Evolutionary conservation across 2,113 vertebrate species (phyloP).

Genomic region (Channa argus): DNA sequence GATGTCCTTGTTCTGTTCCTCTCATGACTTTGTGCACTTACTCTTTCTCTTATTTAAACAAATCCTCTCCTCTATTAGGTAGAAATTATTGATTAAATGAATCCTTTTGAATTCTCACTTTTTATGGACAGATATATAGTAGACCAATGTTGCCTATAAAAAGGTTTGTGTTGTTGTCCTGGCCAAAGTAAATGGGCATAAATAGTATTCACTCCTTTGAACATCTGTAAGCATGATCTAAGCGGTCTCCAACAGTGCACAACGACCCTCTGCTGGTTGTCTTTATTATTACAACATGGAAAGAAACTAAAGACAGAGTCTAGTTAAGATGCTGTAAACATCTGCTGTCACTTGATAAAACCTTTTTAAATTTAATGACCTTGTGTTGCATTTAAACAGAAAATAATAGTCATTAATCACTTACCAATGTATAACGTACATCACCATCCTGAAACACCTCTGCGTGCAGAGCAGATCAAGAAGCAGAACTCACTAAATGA

Average conservation of each 20-base stretch:
- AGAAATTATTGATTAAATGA: background rate
- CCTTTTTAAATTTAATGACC: background rate
- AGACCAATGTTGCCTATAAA: background rate
- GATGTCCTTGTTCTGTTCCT: background rate
- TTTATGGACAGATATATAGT: background rate
- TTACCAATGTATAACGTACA: too few species aligned
- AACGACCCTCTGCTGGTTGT: constrained; percentile 58
- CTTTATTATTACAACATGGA: constrained; percentile 48
- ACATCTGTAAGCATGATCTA: constrained; percentile 3
- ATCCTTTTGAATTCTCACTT: background rate
- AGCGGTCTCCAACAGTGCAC: constrained; percentile 33
- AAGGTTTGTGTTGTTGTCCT: background rate
- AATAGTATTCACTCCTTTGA: background rate
- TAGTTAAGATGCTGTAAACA: background rate
- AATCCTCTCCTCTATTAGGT: background rate
- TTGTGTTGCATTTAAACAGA: too few species aligned
- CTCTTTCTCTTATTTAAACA: background rate
- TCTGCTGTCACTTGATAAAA: background rate
- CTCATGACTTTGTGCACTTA: background rate
- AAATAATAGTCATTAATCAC: too few species aligned
- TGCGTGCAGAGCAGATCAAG: too few species aligned
- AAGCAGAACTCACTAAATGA: too few species aligned
- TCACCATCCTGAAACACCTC: too few species aligned
- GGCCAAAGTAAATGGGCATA: background rate
- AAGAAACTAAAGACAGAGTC: background rate